Base-by-base conservation (phyloP, 2,888 invertebrate species). In the Brassicogethes aeneus region DNA sequence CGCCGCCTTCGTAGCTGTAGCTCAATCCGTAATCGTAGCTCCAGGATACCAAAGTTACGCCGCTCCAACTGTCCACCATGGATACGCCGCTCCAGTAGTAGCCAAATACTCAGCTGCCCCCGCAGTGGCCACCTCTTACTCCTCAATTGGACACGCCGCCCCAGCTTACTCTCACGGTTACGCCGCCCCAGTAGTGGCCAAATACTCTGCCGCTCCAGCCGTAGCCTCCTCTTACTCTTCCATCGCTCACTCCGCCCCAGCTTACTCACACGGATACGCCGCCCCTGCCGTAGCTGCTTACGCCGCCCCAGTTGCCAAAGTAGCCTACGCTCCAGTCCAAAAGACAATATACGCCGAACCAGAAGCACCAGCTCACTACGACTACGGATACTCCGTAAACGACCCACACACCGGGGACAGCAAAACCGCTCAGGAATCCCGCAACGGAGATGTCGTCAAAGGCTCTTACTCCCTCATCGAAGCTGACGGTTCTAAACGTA, bases 371-470 rank as follows among this genome's bases (percentile, higher is more conserved):
- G n/a, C n/a, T n/a, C n/a, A n/a, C n/a, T n/a, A n/a, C n/a, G n/a
- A n/a, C n/a, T n/a, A n/a, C n/a, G n/a, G n/a, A n/a, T n/a, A n/a
- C n/a, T n/a, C n/a, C n/a, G n/a, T n/a, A n/a, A n/a, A n/a, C n/a
- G n/a, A n/a, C n/a, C n/a, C n/a, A n/a, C n/a, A n/a, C n/a, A n/a
- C n/a, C n/a, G n/a, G n/a, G n/a, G n/a, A n/a, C 66, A 68, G 52
- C 62, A 74, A 74, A 63, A 66, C 63, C 12, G 79, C 79, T 64
- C 76, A 77, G 50, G 79, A 79, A 68, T 74, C 76, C 48, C 76
- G 79, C 44, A 66, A 69, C 34, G 73, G 73, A 2, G 71, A 71
- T 53, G 69, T 69, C 48, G 56, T 70, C 37, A 65, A 66, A 41
- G 73, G 73, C n/a, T n/a, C n/a, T n/a, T 73, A 73, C 47, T 67